These are phyloP conservation scores for Crambe crambe DNA, from an alignment of 37 sponge, comb jelly and placozoan genomes.

Conservation along the genomic window DNA sequence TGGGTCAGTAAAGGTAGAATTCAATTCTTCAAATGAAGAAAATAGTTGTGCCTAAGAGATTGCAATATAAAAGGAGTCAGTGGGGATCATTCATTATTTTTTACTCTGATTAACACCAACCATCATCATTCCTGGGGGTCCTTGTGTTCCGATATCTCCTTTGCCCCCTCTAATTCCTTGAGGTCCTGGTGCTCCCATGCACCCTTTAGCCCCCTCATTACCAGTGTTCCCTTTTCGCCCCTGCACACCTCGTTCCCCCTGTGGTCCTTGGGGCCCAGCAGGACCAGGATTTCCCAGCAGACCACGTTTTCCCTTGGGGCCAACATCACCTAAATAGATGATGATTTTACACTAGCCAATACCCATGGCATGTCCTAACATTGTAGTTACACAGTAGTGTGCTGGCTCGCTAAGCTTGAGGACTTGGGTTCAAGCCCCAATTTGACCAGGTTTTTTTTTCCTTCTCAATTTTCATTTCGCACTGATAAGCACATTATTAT, in stretches of 20 bases:
- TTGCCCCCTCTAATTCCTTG: background rate
- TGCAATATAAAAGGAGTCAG: too few relatives aligned
- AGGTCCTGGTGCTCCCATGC: background rate
- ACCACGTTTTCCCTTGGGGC: background rate
- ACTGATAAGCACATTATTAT: too few relatives aligned
- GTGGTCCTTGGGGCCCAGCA: too few relatives aligned
- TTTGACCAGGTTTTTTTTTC: too few relatives aligned
- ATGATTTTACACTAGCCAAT: too few relatives aligned
- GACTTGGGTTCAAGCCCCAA: too few relatives aligned
- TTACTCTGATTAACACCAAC: too few relatives aligned
- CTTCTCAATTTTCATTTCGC: too few relatives aligned
- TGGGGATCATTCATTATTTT: too few relatives aligned
- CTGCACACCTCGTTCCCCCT: background rate
- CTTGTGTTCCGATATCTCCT: background rate
- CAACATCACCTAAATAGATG: background rate
- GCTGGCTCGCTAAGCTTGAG: too few relatives aligned
- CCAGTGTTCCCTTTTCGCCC: constrained; percentile 1
- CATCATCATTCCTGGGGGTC: background rate
- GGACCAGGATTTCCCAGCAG: background rate
- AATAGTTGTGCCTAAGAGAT: background rate
- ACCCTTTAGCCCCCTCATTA: background rate
- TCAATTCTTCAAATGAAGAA: background rate
- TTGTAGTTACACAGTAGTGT: too few relatives aligned
- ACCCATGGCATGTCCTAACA: too few relatives aligned
- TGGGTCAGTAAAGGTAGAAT: background rate